Evolutionary conservation across 2,113 vertebrate genomes (phyloP), one percentile per base, ranked within the genome.

Genomic region (Columba livia): DNA sequence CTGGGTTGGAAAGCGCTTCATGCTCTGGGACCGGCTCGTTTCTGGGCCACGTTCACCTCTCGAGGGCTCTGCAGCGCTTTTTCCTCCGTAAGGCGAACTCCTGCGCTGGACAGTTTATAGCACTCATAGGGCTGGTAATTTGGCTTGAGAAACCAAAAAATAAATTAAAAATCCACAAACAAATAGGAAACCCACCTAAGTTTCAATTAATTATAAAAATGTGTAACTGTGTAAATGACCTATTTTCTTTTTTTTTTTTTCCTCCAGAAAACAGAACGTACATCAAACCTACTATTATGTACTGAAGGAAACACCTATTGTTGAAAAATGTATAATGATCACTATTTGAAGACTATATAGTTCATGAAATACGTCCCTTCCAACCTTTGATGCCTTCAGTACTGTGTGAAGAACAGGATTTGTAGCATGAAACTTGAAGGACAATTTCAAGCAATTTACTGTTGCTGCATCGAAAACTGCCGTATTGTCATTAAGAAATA

Each of bases 281-380:
- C 94, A 98, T 98, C 97, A 99, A 98, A 82, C 98, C 98, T 9
- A 98, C 97, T 23, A 98, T 98, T 53, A 98, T 98, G 96, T 98
- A 98, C 98, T 98, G 98, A 99, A 96, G 71, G 58, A 84, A 79
- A 92, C 91, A 61, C 62, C 81, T 60, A 15, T 50, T 83, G 94
- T 29, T 88, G 95, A 95, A 42, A 90, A 94, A 69, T 53, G 71
- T 94, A 3, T 69, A 47, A 95, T 94, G 94, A 96, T 95, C 91
- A 91, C 89, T 93, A 53, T 95, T 75, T 74, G 96, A 96, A 97
- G 96, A 96, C 87, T 40, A 89, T 81, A 32, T 81, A 94, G 75
- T 93, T 97, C 78, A 87, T 95, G 92, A 91, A 90, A 93, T 95
- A 79, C 20, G 18, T 82, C 88, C 92, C 92, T 96, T 92, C 89